phyloP scores from a whole-genome alignment of 1,140 invertebrate species.

The Drosophila burlai region DNA sequence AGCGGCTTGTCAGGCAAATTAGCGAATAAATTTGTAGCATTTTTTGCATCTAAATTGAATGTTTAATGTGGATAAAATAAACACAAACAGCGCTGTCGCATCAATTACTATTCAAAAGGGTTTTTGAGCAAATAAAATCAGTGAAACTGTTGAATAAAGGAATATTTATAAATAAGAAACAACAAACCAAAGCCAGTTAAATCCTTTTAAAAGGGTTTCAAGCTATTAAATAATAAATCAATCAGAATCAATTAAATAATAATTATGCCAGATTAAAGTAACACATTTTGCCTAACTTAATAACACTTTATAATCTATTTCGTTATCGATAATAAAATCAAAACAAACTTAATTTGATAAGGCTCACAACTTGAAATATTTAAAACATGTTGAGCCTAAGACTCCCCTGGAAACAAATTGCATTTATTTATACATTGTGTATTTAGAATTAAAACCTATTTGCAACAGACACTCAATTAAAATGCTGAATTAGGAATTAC shows the following conservation, averaged over 20 bases:
- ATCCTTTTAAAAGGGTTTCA: not conserved
- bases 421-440: not conserved
- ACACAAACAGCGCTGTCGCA: not conserved
- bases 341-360: not conserved
- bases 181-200: not conserved
- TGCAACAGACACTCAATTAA: conserved; percentile 18
- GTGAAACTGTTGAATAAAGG: not conserved
- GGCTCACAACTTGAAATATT: not conserved
- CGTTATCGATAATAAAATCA: not conserved
- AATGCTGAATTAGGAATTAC: conserved; percentile 28
- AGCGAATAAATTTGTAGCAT: not conserved
- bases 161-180: not conserved
- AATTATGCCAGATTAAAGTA: too few species aligned
- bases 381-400: not conserved
- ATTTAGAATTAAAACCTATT: conserved; percentile 8
- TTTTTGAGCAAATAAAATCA: not conserved
- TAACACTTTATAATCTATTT: not conserved
- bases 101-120: not conserved
- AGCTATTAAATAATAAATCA: not conserved
- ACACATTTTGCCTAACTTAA: not conserved
- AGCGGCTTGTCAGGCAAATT: conserved; percentile 33
- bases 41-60: conserved; percentile 4
- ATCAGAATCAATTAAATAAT: too few species aligned
- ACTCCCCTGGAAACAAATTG: conserved; percentile 4
- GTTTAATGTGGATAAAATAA: not conserved